phyloP scores from a whole-genome alignment of 1,140 invertebrate species.

The Aphaenogaster ashmeadi region DNA sequence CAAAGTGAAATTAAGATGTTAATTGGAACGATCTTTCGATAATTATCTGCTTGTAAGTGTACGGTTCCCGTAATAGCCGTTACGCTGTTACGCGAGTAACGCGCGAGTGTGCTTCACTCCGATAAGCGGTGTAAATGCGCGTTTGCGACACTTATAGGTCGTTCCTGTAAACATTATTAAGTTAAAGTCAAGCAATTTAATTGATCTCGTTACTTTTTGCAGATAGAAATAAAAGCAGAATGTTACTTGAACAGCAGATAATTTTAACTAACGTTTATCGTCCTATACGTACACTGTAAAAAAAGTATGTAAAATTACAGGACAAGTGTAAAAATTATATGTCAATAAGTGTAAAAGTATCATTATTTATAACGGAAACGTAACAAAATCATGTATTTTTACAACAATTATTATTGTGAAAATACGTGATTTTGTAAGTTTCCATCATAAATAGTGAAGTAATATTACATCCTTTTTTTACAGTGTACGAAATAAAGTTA shows the following conservation, averaged over 20 bases:
- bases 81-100: constrained; percentile 2
- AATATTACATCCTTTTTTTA: too few species aligned
- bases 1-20: constrained; percentile 24
- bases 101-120: constrained; percentile 15
- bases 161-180: neutral
- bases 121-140: neutral
- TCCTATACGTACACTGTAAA: too few species aligned
- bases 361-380: too few species aligned
- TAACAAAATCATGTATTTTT: too few species aligned
- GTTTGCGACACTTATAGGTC: neutral
- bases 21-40: constrained; percentile 37
- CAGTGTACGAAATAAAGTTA: neutral
- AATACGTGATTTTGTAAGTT: too few species aligned
- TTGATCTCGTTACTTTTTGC: neutral
- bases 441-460: too few species aligned
- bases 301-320: too few species aligned
- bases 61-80: constrained; percentile 14
- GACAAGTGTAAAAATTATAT: too few species aligned
- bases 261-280: neutral
- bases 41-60: neutral
- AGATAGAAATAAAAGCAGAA: neutral
- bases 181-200: constrained; percentile 4
- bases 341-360: too few species aligned
- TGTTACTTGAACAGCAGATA: neutral
- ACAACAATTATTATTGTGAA: too few species aligned